Conservation (phyloP, 2,888 invertebrate genomes). For the Amphipoea lucens region DNA sequence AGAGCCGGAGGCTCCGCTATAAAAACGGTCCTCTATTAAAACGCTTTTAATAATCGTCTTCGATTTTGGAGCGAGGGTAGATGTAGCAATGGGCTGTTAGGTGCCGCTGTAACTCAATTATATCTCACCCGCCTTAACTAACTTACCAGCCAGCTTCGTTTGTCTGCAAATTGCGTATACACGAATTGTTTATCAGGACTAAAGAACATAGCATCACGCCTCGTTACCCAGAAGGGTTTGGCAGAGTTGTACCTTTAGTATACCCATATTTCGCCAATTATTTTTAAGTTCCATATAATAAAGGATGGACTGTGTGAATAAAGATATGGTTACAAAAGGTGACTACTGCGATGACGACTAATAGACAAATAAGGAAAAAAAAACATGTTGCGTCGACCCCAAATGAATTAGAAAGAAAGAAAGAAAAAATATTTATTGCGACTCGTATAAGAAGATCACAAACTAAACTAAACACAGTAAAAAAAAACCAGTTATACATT, state of each 20-base stretch:
- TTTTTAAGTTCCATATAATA: not conserved
- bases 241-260: not conserved
- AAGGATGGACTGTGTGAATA: not conserved
- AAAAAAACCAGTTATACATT: too few species aligned
- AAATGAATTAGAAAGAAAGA: too few species aligned
- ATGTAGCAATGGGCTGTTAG: slow-evolving; percentile 67
- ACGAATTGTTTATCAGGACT: slow-evolving; percentile 51
- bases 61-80: slow-evolving; percentile 60
- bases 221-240: not conserved
- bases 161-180: slow-evolving; percentile 61
- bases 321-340: not conserved
- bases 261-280: not conserved
- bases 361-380: not conserved
- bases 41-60: slow-evolving; percentile 69
- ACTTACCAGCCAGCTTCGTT: slow-evolving; percentile 55
- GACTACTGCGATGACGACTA: not conserved
- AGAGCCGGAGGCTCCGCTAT: slow-evolving; percentile 24
- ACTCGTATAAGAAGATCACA: too few species aligned
- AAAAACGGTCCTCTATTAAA: slow-evolving; percentile 63
- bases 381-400: not conserved
- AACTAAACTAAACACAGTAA: too few species aligned
- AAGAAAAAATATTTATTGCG: too few species aligned
- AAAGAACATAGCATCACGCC: not conserved
- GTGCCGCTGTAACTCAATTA: slow-evolving; percentile 71
- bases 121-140: slow-evolving; percentile 56